Conservation (phyloP, 2,113 vertebrate genomes). For the Cinclus cinclus region DNA sequence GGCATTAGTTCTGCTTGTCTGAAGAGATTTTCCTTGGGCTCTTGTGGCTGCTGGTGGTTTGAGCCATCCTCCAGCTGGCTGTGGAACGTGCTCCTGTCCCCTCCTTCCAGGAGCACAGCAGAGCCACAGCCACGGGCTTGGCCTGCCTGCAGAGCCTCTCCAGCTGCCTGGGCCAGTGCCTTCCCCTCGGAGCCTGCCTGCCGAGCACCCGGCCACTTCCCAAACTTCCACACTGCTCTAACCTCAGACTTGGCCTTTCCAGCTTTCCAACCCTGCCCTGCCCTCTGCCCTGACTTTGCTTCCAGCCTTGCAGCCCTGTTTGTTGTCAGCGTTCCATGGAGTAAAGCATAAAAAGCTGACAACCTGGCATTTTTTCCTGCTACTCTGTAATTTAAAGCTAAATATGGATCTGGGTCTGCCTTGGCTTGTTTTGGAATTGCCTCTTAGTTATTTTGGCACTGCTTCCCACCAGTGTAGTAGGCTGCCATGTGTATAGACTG, state of each 20-base stretch:
- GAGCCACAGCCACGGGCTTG: not conserved
- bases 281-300: not conserved
- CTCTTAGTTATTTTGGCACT: not conserved
- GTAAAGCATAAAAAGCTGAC: not conserved
- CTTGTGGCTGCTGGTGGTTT: not conserved
- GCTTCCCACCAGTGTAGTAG: not conserved
- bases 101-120: not conserved
- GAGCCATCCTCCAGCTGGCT: not conserved
- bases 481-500: not conserved
- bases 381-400: not conserved
- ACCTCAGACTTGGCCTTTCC: not conserved
- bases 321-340: not conserved
- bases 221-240: rapidly evolving
- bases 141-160: not conserved
- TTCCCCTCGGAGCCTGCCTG: not conserved
- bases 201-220: not conserved
- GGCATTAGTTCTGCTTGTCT: conserved; percentile 26
- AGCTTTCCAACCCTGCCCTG: not conserved
- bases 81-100: rapidly evolving
- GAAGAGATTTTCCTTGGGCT: not conserved
- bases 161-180: rapidly evolving
- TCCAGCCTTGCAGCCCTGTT: not conserved
- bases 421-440: not conserved
- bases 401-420: not conserved
- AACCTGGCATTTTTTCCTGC: not conserved